Percentiles rank a stretch among this genome's conserved stretches.
phyloP scores from a whole-genome alignment of 2,113 vertebrate species.

The Antigone vipio region DNA sequence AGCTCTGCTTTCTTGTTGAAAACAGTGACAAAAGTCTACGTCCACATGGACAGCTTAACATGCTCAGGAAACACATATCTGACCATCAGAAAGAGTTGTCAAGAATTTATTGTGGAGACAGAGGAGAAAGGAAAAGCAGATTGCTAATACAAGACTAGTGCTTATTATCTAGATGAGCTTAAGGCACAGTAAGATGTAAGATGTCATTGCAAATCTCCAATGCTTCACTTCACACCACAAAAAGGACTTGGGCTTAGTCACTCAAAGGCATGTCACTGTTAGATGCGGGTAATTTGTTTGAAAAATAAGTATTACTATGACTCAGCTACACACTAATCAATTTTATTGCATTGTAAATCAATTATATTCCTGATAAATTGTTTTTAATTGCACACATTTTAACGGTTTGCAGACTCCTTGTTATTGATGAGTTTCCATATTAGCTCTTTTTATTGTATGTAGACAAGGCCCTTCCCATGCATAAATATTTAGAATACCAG shows the following conservation, averaged over 20 bases:
- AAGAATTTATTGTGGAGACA: background rate
- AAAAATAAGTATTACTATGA: background rate
- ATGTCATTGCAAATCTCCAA: background rate
- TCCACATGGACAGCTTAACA: background rate
- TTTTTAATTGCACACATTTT: background rate
- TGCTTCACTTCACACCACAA: background rate
- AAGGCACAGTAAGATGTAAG: background rate
- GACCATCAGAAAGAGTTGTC: background rate
- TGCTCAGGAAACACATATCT: background rate
- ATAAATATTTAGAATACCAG: background rate
- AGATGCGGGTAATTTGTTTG: background rate
- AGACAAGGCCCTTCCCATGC: background rate
- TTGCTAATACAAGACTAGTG: background rate
- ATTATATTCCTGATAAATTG: background rate
- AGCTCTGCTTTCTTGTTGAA: background rate
- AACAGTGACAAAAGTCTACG: background rate
- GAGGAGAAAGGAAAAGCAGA: background rate
- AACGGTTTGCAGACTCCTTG: background rate
- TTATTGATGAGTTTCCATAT: background rate
- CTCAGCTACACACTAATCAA: background rate
- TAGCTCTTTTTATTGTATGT: background rate
- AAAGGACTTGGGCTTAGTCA: background rate
- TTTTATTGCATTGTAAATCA: background rate
- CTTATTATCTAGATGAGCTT: background rate
- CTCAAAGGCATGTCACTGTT: background rate